These are phyloP conservation scores for Drosophila tropicalis DNA, from an alignment of 1,140 invertebrate genomes.

Conservation along the genomic window DNA sequence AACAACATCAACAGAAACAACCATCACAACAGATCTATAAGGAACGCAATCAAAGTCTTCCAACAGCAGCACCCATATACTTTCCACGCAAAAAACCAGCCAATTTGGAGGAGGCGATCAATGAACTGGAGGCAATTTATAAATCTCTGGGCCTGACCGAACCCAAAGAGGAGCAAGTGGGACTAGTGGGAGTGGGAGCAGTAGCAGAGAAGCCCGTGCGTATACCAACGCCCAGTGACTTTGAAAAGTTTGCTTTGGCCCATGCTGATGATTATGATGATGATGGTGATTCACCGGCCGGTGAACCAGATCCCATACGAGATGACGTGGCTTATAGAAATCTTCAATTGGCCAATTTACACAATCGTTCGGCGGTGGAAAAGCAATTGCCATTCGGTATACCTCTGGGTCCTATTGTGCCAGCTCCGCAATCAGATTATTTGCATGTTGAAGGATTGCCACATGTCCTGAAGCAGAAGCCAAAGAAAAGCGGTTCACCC, in stretches of 20 bases:
- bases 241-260: constrained; percentile 74
- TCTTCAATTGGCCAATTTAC: constrained; percentile 90
- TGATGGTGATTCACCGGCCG: constrained; percentile 83
- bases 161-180: constrained; percentile 86
- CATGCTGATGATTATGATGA: constrained; percentile 83
- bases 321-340: constrained; percentile 94
- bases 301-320: constrained; percentile 91
- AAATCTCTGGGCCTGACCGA: constrained; percentile 92
- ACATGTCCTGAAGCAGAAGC: constrained; percentile 16
- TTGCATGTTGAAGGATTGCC: constrained; percentile 88
- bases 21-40: constrained; percentile 40
- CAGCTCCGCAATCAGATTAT: constrained; percentile 90
- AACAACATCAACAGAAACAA: constrained; percentile 66
- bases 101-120: constrained; percentile 93
- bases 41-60: constrained; percentile 70
- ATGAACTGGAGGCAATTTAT: constrained; percentile 95
- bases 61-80: constrained; percentile 61
- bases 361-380: constrained; percentile 87
- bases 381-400: constrained; percentile 95
- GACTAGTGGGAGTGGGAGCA: not conserved
- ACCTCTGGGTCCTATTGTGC: constrained; percentile 90
- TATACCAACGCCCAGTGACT: constrained; percentile 83
- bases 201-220: constrained; percentile 77
- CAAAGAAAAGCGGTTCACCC: constrained; percentile 85
- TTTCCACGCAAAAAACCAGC: constrained; percentile 85